Evolutionary conservation across 2,797 vertebrate species (phyloP).

Genomic region (Urosaurus nigricauda): DNA sequence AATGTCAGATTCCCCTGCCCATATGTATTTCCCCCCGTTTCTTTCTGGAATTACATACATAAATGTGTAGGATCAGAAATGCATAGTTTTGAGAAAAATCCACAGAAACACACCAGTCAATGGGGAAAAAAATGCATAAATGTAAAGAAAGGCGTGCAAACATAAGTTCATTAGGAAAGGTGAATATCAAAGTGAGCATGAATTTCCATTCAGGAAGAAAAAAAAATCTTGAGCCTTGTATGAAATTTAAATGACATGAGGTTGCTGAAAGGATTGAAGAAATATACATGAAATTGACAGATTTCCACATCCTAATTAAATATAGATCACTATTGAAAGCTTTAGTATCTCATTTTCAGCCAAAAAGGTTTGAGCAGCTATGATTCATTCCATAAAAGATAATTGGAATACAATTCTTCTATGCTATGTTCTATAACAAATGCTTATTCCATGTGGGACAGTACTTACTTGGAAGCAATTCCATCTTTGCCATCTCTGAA

Average conservation of each 20-base stretch:
- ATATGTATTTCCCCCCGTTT: not conserved
- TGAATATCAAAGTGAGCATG: too few relatives aligned
- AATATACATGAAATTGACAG: not conserved
- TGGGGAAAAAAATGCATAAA: too few relatives aligned
- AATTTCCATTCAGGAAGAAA: not conserved
- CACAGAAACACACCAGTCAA: not conserved
- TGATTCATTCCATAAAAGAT: not conserved
- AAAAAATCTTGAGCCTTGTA: not conserved
- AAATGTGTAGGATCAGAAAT: not conserved
- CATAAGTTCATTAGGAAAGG: not conserved
- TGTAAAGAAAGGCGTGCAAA: not conserved
- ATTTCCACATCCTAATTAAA: not conserved
- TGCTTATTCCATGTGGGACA: not conserved
- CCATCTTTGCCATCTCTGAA: slow-evolving; percentile 60
- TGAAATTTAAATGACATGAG: not conserved
- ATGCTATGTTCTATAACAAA: not conserved
- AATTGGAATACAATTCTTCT: not conserved
- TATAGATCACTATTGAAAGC: not conserved
- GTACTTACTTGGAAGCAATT: slow-evolving; percentile 73
- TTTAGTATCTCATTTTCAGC: not conserved
- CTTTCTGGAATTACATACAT: not conserved
- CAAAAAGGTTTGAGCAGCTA: not conserved
- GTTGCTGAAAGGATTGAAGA: not conserved
- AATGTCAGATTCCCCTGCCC: too few relatives aligned
- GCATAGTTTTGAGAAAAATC: not conserved